Base-by-base conservation (phyloP, 2,113 vertebrate species). In the Nothobranchius kuhntae region DNA sequence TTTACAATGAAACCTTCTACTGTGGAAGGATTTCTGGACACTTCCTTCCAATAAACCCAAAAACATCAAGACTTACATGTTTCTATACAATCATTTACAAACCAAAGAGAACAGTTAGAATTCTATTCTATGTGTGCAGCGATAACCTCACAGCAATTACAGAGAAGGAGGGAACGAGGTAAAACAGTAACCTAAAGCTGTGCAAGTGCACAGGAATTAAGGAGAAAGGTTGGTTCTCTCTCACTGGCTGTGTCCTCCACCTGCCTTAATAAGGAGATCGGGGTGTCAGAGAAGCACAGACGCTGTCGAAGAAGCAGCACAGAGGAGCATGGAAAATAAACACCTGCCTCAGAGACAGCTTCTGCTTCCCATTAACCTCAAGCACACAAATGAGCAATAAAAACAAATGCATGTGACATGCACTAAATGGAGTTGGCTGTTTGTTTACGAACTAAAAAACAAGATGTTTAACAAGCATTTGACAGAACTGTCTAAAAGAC, bases 211-310 rank as follows among this genome's bases (percentile, higher is more conserved):
- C 26, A 3, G 21, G 44, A 53, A 48, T 45, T 21, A 51, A 45
- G 13, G 6, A 46, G 2, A 56, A 10, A 61, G 13, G 53, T 61
- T 30, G 51, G 60, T 40, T 40, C 73, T 48, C 77, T 72, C 59
- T 70, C 14, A 64, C 67, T 69, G 73, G 77, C 70, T 71, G 72
- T 21, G 46, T 74, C 58, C 61, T 74, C 77, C 47, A 11, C 26
- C 73, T 93, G 90, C 83, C 92, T 93, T 93, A 92, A 93, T 91
- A 94, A 92, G 92, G 92, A 91, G 73, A 88, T 82, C 61, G 38
- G 73, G 59, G 65, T 61, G 61, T 73, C 55, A 6, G 72, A 47
- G 70, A 56, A 85, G 68, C 72, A 35, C 48, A 73, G 78, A 61
- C 48, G 5, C 61, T 52, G 60, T 65, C 11, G 42, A 62, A 45